Evolutionary conservation across 2,888 invertebrate species (phyloP).

Genomic region (Phorcus lineatus): DNA sequence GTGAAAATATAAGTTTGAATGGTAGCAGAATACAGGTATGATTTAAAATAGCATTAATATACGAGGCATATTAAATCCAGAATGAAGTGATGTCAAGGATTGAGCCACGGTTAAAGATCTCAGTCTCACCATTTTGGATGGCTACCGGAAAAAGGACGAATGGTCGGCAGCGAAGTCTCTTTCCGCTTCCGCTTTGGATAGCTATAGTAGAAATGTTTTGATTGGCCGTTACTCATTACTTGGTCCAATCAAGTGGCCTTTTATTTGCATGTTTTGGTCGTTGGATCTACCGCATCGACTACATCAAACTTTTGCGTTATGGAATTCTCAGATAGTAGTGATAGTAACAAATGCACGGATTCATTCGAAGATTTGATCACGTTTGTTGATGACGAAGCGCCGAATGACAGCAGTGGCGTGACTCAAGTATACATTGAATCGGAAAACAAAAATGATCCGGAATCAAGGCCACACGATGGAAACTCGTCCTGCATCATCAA

Average conservation of each 20-base stretch:
- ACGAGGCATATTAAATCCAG: background rate
- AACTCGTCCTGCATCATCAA: background rate
- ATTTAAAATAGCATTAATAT: too few species aligned
- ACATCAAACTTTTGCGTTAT: background rate
- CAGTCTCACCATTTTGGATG: conserved; percentile 51
- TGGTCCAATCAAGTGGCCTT: background rate
- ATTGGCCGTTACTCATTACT: background rate
- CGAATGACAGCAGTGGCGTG: conserved; percentile 42
- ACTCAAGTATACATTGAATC: conserved; percentile 48
- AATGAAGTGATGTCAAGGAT: background rate
- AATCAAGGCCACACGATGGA: background rate
- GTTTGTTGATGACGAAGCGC: conserved; percentile 26
- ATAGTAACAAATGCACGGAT: background rate
- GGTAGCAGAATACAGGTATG: too few species aligned
- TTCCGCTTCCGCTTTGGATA: conserved; percentile 20
- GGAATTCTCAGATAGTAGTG: conserved; percentile 7
- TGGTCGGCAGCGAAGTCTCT: background rate
- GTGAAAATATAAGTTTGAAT: too few species aligned
- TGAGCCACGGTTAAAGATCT: background rate
- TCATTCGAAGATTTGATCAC: conserved; percentile 27
- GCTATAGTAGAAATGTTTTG: background rate
- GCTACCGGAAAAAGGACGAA: conserved; percentile 35
- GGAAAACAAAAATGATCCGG: background rate
- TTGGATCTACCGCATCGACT: too few species aligned
- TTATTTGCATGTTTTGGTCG: background rate